These are phyloP conservation scores for Hetaerina americana DNA, from an alignment of 1,140 invertebrate species.

Conservation along the genomic window DNA sequence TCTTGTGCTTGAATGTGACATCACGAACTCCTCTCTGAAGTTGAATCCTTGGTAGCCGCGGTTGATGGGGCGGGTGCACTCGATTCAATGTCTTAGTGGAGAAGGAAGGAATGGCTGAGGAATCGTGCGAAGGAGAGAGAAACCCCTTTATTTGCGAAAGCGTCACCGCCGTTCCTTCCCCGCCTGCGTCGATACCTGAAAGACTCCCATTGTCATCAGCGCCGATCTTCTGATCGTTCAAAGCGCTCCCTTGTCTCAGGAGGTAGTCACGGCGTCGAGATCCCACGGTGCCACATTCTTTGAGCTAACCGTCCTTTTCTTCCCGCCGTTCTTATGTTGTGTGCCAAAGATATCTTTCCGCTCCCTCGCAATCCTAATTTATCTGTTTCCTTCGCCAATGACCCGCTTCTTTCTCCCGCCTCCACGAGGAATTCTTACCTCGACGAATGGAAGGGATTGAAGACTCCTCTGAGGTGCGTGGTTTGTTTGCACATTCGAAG, in stretches of 20 bases:
- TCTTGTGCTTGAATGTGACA: no score
- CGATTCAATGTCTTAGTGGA: no score
- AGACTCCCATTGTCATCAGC: neutral
- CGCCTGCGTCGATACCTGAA: neutral
- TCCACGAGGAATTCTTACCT: neutral
- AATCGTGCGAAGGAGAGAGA: neutral
- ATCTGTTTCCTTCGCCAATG: neutral
- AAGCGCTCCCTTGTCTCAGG: neutral
- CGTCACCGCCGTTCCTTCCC: no score
- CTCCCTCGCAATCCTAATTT: neutral
- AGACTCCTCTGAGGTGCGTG: neutral
- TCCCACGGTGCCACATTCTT: neutral
- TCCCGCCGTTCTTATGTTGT: no score
- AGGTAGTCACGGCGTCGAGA: neutral
- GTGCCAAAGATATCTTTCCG: neutral
- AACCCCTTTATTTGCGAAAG: neutral
- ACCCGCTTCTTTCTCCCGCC: neutral
- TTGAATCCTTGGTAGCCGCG: no score
- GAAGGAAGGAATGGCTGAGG: no score
- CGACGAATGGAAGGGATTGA: neutral
- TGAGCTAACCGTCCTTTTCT: neutral
- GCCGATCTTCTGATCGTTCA: neutral
- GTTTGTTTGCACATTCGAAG: no score
- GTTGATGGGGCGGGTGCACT: no score
- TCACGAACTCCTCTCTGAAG: no score